phyloP scores from a whole-genome alignment of 2,888 invertebrate genomes.

The Stenodera caucasica region DNA sequence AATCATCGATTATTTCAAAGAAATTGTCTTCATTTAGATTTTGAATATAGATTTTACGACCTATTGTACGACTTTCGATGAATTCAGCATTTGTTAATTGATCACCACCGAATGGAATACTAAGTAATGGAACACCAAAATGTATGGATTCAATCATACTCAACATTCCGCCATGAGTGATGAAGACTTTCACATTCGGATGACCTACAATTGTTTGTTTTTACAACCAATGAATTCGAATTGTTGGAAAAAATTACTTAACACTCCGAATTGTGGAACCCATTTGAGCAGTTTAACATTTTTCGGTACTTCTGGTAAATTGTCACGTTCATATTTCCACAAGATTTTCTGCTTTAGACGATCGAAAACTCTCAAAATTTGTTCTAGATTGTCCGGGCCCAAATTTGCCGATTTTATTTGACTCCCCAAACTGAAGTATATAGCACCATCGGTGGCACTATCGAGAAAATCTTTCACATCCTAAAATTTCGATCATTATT shows the following conservation, averaged over 20 bases:
- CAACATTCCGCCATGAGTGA: constrained; percentile 63
- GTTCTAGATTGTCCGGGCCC: constrained; percentile 28
- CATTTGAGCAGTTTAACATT: constrained; percentile 65
- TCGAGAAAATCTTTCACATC: constrained; percentile 37
- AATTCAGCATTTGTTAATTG: constrained; percentile 57
- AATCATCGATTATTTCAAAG: constrained; percentile 43
- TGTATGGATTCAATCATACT: constrained; percentile 61
- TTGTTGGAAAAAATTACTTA: constrained; percentile 30
- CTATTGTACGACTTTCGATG: constrained; percentile 53
- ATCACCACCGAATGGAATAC: constrained; percentile 59
- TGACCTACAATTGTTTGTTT: constrained; percentile 52
- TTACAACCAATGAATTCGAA: background rate
- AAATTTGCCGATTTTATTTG: constrained; percentile 36
- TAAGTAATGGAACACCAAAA: constrained; percentile 57
- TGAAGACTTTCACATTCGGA: constrained; percentile 60
- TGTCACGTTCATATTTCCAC: constrained; percentile 68
- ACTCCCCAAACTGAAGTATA: constrained; percentile 43
- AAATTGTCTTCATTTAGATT: constrained; percentile 53
- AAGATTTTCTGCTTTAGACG: constrained; percentile 63
- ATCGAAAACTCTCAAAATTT: constrained; percentile 61
- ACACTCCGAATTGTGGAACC: constrained; percentile 62
- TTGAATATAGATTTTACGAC: constrained; percentile 49
- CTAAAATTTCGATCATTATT: background rate
- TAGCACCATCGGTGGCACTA: constrained; percentile 36
- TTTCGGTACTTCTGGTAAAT: constrained; percentile 57